A percentile compares a stretch with the other conserved stretches of the same genome.
Evolutionary conservation across 2,113 vertebrate species (phyloP).

Genomic region (Larimichthys polyactis): DNA sequence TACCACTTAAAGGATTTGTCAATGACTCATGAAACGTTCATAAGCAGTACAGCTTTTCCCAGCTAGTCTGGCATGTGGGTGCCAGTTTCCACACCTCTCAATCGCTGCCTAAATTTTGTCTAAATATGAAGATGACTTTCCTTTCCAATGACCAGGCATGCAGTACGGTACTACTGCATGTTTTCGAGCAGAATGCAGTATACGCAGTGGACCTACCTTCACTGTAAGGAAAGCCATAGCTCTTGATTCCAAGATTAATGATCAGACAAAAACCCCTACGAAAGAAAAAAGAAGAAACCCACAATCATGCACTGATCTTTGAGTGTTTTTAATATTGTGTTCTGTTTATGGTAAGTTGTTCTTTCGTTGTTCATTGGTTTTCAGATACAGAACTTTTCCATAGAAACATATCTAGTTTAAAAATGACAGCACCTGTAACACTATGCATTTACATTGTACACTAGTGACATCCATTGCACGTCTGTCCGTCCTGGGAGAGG

Average conservation of each 20-base stretch:
- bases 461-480: no score
- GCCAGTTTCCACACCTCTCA: not conserved
- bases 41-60: not conserved
- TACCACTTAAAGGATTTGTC: not conserved
- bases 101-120: not conserved
- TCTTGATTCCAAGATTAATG: conserved; percentile 59
- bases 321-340: not conserved
- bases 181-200: not conserved
- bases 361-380: not conserved
- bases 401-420: not conserved
- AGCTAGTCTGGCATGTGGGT: not conserved
- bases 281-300: conserved; percentile 27
- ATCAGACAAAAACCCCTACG: conserved; percentile 45
- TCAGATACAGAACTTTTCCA: not conserved
- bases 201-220: conserved; percentile 64
- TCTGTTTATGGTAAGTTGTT: not conserved
- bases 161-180: not conserved
- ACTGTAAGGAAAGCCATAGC: conserved; percentile 62
- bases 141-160: no score
- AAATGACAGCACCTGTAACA: not conserved
- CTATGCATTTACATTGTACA: not conserved
- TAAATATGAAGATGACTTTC: not conserved
- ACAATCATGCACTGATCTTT: conserved; percentile 12
- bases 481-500: no score
- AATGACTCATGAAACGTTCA: not conserved